Evolutionary conservation across 30 jellyfish, hydroid and myxozoan species (phyloP), one percentile per base, ranked within the genome.

Genomic region (Haliclystus octoradiatus): DNA sequence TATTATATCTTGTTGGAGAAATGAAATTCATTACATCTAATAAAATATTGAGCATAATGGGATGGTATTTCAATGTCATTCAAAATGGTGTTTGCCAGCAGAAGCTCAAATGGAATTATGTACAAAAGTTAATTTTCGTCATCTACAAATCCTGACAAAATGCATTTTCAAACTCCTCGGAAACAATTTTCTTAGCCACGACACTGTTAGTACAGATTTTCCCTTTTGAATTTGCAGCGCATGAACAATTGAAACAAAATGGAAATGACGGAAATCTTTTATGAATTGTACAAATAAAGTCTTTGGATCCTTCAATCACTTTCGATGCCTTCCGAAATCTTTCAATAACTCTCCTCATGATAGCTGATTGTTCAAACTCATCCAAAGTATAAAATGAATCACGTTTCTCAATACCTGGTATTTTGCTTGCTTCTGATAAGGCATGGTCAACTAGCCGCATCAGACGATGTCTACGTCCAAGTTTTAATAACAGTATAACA

Each of bases 401-500:
- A 51, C 31, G 49, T 31, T 70, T 31, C 51, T 73, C 88, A 31
- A 82, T 76, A 23, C 69, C 12, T 3, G 79, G 79, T 2, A 82
- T 40, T 34, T 70, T 82, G 83, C 94, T 82, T 52, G 84, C 88
- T 34, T 73, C 47, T 3, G 73, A 65, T 2, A 84, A 74, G 0
- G 88, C 94, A 1, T 82, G 28, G 40, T 82, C 88, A 60, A 65
- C 83, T 13, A 82, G 80, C 28, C 79, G 66, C 2, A 78, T 82
- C 52, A 82, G 79, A 28, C 73, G 80, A 63, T 82, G 73, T 35
- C 69, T 66, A 49, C 47, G 68, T 25, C 86, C 94, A 47, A 82
- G 60, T 34, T 62, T 64, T 0, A 82, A 84, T 12, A 82, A 70
- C 0, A 52, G 5, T 22, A 82, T 25, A 2, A 84, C 80, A 27